Base-by-base conservation (phyloP, 2,797 vertebrate species). In the Erethizon dorsatum region DNA sequence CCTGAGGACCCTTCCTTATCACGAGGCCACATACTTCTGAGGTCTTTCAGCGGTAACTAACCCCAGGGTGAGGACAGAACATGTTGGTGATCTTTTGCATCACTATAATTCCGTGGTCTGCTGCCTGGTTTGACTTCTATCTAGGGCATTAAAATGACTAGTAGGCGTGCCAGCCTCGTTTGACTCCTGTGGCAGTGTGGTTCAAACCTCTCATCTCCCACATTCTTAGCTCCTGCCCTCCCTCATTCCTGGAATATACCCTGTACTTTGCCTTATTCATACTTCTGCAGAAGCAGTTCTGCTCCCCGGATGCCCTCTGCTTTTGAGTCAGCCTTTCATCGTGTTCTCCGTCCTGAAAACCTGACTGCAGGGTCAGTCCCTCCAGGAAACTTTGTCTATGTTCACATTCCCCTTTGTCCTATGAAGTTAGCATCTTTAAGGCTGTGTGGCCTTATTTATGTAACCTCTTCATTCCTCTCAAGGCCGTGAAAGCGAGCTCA, bases 71-170 rank as follows among this genome's bases (percentile, higher is more conserved):
- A 77, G 41, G 41, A 63, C 69, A 31, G 7, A 45, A 11, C 13
- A 8, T 31, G 47, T 13, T 28, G 24, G 59, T 37, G 65, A 65
- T 22, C 13, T 67, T 57, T 33, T 61, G 28, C 41, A 4, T 8
- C 28, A 24, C 45, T 5, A 41, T 12, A 4, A 63, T 18, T 45
- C 45, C 54, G 47, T 57, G 79, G 13, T 61, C 17, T 73, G 86
- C n/a, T 18, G 80, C 2, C 65, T 1, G 28, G 83, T n/a, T 6
- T 9, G 65, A 4, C 45, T 3, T 1, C 59, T 5, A 1, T 0
- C 24, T 12, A 45, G 26, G 52, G 11, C 31, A 28, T 69, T 83
- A 22, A 57, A 73, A 9, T 84, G 56, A 18, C 1, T 3, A 28
- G 88, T 15, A 41, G 41, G 26, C 24, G 2, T 56, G 54, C 54